phyloP scores from a whole-genome alignment of 2,113 vertebrate species.

The Microcebus murinus region DNA sequence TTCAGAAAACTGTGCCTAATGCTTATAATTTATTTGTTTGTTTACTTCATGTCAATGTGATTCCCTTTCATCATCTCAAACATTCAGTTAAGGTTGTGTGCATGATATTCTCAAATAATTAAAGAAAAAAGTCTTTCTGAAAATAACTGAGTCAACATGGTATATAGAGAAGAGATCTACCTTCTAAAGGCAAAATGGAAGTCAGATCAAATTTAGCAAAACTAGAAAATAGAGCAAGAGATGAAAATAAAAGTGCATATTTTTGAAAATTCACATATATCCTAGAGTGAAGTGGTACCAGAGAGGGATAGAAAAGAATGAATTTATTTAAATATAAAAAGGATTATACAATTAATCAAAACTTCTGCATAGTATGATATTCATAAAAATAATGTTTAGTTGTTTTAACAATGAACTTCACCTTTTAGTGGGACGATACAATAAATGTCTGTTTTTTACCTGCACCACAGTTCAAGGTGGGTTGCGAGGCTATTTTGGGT shows the following conservation, averaged over 20 bases:
- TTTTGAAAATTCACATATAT: not conserved
- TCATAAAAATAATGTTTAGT: not conserved
- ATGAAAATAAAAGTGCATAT: not conserved
- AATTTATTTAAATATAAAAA: not conserved
- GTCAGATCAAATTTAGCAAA: not conserved
- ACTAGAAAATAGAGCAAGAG: not conserved
- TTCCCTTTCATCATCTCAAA: not conserved
- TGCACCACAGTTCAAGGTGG: not conserved
- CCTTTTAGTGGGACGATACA: not conserved
- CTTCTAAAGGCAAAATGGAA: not conserved
- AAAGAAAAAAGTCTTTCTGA: not conserved
- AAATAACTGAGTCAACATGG: not conserved
- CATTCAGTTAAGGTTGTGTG: not conserved
- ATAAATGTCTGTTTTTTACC: not conserved
- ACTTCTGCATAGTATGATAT: not conserved
- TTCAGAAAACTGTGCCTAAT: not conserved
- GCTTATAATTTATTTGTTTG: not conserved
- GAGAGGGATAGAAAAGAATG: not conserved
- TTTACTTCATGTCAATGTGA: not conserved
- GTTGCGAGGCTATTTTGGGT: rapidly evolving
- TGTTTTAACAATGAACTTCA: not conserved
- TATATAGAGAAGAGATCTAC: not conserved
- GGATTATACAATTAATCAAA: not conserved
- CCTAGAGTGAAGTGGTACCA: not conserved
- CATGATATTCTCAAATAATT: not conserved